A percentile compares a stretch with the other conserved stretches of the same genome.
Conservation (phyloP, 1,140 invertebrate genomes). For the Glomeris maerens region DNA sequence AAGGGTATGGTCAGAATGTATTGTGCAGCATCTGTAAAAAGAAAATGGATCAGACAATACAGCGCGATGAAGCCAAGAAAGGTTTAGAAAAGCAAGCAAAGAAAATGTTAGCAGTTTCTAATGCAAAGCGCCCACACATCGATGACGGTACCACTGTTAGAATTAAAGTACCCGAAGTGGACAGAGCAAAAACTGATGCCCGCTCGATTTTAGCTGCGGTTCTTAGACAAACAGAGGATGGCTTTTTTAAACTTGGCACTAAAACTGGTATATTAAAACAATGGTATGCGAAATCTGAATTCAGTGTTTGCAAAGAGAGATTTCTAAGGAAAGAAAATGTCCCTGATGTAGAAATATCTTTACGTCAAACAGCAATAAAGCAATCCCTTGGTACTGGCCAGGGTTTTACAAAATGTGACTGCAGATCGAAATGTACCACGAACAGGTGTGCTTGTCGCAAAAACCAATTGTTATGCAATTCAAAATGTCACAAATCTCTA, state of each 20-base stretch:
- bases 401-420: conserved; percentile 10
- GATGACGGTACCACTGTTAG: conserved; percentile 11
- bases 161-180: conserved; percentile 12
- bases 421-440: too few relatives aligned
- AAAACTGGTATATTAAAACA: conserved; percentile 13
- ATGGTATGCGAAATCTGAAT: conserved; percentile 14
- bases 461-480: conserved; percentile 2
- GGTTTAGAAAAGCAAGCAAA: conserved; percentile 12
- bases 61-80: conserved; percentile 9
- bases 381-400: conserved; percentile 10
- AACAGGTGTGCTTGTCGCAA: too few relatives aligned
- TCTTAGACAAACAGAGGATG: conserved; percentile 15
- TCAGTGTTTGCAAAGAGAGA: too few relatives aligned
- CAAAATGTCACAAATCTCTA: conserved; percentile 3
- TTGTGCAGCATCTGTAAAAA: conserved; percentile 15
- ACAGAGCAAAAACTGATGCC: conserved; percentile 11
- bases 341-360: conserved; percentile 13
- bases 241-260: conserved; percentile 13
- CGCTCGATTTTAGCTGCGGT: conserved; percentile 10
- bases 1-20: conserved; percentile 14
- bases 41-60: conserved; percentile 14
- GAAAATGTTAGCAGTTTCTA: conserved; percentile 12
- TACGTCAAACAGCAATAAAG: too few relatives aligned
- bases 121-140: conserved; percentile 11
- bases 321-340: conserved; percentile 12